Conservation (phyloP, 2,888 invertebrate species). For the Cryptocephalus moraei region DNA sequence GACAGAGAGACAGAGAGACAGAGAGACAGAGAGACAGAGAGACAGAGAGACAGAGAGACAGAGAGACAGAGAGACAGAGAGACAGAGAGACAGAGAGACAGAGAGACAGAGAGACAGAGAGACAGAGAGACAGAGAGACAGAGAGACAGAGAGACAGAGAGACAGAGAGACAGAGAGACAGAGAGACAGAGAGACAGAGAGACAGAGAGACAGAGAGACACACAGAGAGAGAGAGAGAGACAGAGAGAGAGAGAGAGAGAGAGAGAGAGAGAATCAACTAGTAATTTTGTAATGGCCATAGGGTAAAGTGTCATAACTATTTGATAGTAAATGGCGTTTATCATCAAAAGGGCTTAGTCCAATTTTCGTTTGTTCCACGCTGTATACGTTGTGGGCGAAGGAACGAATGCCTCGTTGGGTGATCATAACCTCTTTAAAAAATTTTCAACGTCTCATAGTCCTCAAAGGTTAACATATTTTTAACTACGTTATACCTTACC, state of each 20-base stretch:
- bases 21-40: conserved; percentile 1
- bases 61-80: conserved; percentile 1
- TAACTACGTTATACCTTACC: too few relatives aligned
- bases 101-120: neutral
- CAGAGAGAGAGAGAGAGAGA: neutral
- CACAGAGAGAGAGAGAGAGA: conserved; percentile 1
- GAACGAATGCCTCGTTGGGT: too few relatives aligned
- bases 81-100: neutral
- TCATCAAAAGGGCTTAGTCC: too few relatives aligned
- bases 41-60: conserved; percentile 1
- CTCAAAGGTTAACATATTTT: too few relatives aligned
- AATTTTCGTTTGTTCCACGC: too few relatives aligned
- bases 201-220: conserved; percentile 1
- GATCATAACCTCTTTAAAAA: too few relatives aligned
- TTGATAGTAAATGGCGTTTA: too few relatives aligned
- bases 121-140: conserved; percentile 1
- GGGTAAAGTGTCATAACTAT: too few relatives aligned
- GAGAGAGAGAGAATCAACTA: conserved; percentile 2
- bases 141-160: conserved; percentile 1
- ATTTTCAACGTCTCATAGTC: too few relatives aligned
- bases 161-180: neutral
- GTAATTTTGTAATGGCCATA: too few relatives aligned
- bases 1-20: conserved; percentile 1
- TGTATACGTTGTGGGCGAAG: too few relatives aligned
- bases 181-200: conserved; percentile 1